Base-by-base conservation (phyloP, 2,888 invertebrate species). In the Lasius fuliginosus region DNA sequence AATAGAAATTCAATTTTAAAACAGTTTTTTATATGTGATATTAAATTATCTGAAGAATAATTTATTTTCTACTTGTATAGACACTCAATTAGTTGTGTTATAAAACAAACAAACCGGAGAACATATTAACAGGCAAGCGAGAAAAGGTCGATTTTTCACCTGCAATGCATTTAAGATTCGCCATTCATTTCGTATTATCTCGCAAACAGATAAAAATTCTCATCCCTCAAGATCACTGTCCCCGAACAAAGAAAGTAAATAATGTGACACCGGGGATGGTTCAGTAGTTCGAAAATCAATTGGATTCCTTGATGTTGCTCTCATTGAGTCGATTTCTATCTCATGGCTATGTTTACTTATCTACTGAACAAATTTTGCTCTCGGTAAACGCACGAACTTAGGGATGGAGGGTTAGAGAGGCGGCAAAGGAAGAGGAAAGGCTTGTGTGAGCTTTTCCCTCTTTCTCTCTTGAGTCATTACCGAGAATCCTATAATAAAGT, bases 401-500 rank as follows among this genome's bases (percentile, higher is more conserved):
- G n/a, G n/a, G n/a, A n/a, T 46, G 18, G 36, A 36, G 5, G 12
- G 6, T 60, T 15, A 30, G 60, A 15, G 27, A 60, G 12, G 2
- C 12, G 12, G 27, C 1, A 6, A 60, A 30, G 49, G 1, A 53
- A 12, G 4, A 18, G 49, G 49, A 49, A 49, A 49, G 49, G 18
- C 49, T 15, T 15, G 46, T 46, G 18, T 2, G 18, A 49, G 49
- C 49, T 49, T n/a, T 53, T 36, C n/a, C n/a, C 53, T 53, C 8
- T 53, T 53, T n/a, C n/a, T n/a, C 15, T 79, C 75, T 84, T 40
- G 69, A 82, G 84, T 89, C 89, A 88, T 91, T 91, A 91, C 85
- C 85, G 82, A 75, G 74, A 77, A 84, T 62, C 53, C 82, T 81
- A 85, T 85, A 88, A 88, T 91, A 91, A 89, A 90, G 84, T 90